phyloP scores from a whole-genome alignment of 2,113 vertebrate genomes.

The Phyllostomus discolor region DNA sequence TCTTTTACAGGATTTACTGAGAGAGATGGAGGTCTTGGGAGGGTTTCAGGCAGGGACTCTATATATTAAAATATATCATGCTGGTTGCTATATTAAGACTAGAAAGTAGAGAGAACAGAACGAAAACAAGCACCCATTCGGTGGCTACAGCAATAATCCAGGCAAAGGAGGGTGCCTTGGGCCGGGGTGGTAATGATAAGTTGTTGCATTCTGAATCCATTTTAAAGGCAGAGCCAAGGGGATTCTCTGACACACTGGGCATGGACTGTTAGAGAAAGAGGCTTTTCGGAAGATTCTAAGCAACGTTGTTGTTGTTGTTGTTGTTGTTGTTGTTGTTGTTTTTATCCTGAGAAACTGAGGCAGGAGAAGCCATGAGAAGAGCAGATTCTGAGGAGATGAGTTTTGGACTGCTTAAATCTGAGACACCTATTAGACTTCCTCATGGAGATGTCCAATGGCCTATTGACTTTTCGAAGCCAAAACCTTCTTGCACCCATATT shows the following conservation, averaged over 20 bases:
- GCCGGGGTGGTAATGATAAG: neutral
- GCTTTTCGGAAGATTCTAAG: neutral
- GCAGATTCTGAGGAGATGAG: neutral
- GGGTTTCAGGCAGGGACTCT: neutral
- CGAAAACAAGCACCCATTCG: neutral
- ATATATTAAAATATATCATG: neutral
- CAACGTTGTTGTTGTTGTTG: neutral
- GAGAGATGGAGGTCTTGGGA: neutral
- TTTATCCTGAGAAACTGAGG: neutral
- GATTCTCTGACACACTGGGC: neutral
- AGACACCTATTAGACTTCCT: neutral
- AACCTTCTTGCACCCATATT: neutral
- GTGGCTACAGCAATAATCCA: neutral
- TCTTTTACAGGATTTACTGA: neutral
- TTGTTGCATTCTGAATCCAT: neutral
- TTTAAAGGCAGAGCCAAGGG: neutral
- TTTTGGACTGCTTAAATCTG: neutral
- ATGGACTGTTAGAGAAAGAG: neutral
- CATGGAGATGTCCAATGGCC: neutral
- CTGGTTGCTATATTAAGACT: neutral
- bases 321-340: no score
- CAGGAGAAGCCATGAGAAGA: neutral
- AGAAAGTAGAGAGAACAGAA: neutral
- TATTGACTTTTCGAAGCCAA: neutral
- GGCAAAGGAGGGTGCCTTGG: neutral